phyloP scores from a whole-genome alignment of 1,140 invertebrate species.

The Amphibalanus amphitrite region DNA sequence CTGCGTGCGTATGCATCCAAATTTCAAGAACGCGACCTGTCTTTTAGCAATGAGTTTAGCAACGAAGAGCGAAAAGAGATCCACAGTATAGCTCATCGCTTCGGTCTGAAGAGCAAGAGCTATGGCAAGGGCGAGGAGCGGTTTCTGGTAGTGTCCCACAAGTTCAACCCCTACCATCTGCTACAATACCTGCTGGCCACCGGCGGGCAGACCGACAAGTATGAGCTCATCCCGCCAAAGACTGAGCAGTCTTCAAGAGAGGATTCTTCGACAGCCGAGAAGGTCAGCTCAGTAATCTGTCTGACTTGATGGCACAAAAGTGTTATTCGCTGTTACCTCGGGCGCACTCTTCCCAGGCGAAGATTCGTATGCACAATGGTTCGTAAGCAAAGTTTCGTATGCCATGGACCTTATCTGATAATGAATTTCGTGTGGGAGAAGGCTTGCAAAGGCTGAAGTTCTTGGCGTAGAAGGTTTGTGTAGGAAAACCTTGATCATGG shows the following conservation, averaged over 20 bases:
- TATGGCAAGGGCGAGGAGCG: constrained; percentile 32
- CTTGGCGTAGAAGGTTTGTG: too few relatives aligned
- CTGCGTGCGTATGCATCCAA: constrained; percentile 1
- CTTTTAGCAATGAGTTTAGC: constrained; percentile 38
- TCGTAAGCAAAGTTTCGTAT: too few relatives aligned
- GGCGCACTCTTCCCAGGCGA: too few relatives aligned
- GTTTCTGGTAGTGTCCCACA: constrained; percentile 33
- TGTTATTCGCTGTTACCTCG: too few relatives aligned
- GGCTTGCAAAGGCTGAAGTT: too few relatives aligned
- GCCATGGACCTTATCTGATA: too few relatives aligned
- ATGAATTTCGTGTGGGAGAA: too few relatives aligned
- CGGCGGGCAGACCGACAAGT: neutral
- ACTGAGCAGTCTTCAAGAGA: neutral
- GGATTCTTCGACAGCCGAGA: too few relatives aligned
- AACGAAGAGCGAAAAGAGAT: constrained; percentile 49
- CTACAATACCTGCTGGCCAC: neutral
- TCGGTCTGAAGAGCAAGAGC: constrained; percentile 37
- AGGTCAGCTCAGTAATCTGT: too few relatives aligned
- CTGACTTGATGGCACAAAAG: too few relatives aligned
- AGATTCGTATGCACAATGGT: too few relatives aligned
- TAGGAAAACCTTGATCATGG: too few relatives aligned
- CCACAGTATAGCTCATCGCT: constrained; percentile 33
- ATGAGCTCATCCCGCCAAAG: neutral
- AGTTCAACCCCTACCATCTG: constrained; percentile 15
- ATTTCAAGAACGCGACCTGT: constrained; percentile 34